Evolutionary conservation across 2,113 vertebrate genomes (phyloP), one percentile per base, ranked within the genome.

Genomic region (Ictidomys tridecemlineatus): DNA sequence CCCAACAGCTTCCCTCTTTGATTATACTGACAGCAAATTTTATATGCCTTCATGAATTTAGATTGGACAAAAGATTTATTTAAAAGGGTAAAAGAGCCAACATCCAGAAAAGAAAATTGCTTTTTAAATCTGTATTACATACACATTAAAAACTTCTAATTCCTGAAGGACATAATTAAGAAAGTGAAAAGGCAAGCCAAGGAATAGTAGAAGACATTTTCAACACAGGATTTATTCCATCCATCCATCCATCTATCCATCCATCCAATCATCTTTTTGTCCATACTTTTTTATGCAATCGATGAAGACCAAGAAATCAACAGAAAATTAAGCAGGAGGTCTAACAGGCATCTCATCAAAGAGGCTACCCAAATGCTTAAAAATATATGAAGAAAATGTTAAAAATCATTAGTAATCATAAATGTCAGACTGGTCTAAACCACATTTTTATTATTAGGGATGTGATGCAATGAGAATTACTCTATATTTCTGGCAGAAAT

Each of bases 181-280:
- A 79, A 86, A 83, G 32, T 65, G 20, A 89, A 94, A 84, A 94
- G 39, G 17, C 24, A 78, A 91, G 74, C 24, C 30, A 77, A 37
- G 30, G 53, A 70, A 22, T 65, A 78, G 16, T n/a, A 42, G 61
- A 91, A 90, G 8, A 48, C 30, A 86, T 78, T 28, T 93, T 28
- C 3, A 70, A 76, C 8, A 63, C 82, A 79, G 13, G 26, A 7
- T 70, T 88, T 84, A 3, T 73, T 51, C 12, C 48, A 51, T 51
- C 48, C 51, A 53, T 53, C 51, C 4, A 11, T 42, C 5, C 42
- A 24, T 34, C 63, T 18, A 26, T 17, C 37, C 5, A 42, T 16
- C 2, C 0, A 72, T 72, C 70, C 32, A 61, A 11, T 48, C 39
- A 63, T 32, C 32, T 37, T 85, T 58, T 74, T 80, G 17, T 48